Percentiles rank a stretch among this genome's conserved stretches.
phyloP scores from a whole-genome alignment of 1,140 invertebrate species.

The Lasaia peninsularis region DNA sequence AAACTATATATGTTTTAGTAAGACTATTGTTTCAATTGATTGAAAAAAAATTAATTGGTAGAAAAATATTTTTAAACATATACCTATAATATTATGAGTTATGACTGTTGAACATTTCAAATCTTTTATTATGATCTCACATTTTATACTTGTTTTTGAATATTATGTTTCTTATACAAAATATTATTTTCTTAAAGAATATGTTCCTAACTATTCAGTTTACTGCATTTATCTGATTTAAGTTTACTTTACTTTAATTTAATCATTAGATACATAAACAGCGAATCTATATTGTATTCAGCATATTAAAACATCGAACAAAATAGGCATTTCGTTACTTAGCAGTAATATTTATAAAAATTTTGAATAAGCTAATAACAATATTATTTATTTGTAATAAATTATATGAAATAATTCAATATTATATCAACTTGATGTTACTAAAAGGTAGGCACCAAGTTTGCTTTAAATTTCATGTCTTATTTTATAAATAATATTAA shows the following conservation, averaged over 20 bases:
- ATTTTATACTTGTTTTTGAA: conserved; percentile 11
- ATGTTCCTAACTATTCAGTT: conserved; percentile 14
- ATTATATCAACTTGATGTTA: no score
- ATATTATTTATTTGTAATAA: not conserved
- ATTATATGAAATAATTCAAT: no score
- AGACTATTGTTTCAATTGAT: not conserved
- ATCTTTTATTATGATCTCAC: conserved; percentile 17
- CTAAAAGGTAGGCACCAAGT: no score
- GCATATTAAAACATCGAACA: not conserved
- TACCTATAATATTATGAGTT: not conserved
- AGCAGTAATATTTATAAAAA: not conserved
- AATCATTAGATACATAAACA: not conserved
- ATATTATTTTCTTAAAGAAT: conserved; percentile 4
- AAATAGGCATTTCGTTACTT: not conserved
- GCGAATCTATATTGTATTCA: not conserved
- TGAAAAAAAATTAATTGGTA: no score
- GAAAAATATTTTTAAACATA: no score
- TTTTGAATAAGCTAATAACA: not conserved
- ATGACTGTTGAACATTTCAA: not conserved
- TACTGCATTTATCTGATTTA: conserved; percentile 19
- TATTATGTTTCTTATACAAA: conserved; percentile 8
- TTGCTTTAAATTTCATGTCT: no score
- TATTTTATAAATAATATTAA: no score
- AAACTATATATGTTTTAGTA: not conserved
- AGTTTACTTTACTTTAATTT: not conserved